Evolutionary conservation across 2,797 vertebrate species (phyloP), one percentile per base, ranked within the genome.

Genomic region (Phataginus tricuspis): DNA sequence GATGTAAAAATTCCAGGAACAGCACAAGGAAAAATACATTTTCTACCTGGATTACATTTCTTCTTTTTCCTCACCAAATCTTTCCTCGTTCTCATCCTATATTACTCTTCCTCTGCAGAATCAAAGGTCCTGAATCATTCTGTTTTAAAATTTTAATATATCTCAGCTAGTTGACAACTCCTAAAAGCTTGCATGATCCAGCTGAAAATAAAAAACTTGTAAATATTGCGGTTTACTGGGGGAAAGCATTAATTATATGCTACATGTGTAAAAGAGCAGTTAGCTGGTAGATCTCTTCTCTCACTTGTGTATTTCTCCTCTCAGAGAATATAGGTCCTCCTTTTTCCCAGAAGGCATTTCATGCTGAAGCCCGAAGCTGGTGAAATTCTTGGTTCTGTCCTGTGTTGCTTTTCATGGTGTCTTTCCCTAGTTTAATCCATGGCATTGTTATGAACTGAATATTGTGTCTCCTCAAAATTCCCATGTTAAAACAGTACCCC

Each of bases 131-230:
- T 53, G 42, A 82, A 74, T 89, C 10, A 86, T 49, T 91, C 31
- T 45, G 11, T 68, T 83, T 79, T 85, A 86, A 87, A 92, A 77
- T 51, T 90, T 92, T 92, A 72, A 53, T 88, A 37, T 66, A 77
- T 82, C 27, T 72, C 55, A 83, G 49, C 9, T 91, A 34, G 34
- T 3, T 82, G 39, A 7, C n/a, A 97, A 68, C 23, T 91, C 25
- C 45, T 63, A 91, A 80, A 71, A 79, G 27, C n/a, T 71, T 77
- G 66, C 83, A 29, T 88, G 45, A 75, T 84, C 25, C 69, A 80
- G 14, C 5, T 75, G 18, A 80, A 80, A 71, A n/a, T 57, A 9
- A 88, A 87, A 55, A 92, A 51, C 27, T 25, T 80, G 21, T 31
- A 82, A 84, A 84, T 51, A 34, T 18, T n/a, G 42, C 21, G 7